A percentile compares a stretch with the other conserved stretches of the same genome.
phyloP scores from a whole-genome alignment of 2,888 invertebrate genomes.

The Leucoptera coffeella region DNA sequence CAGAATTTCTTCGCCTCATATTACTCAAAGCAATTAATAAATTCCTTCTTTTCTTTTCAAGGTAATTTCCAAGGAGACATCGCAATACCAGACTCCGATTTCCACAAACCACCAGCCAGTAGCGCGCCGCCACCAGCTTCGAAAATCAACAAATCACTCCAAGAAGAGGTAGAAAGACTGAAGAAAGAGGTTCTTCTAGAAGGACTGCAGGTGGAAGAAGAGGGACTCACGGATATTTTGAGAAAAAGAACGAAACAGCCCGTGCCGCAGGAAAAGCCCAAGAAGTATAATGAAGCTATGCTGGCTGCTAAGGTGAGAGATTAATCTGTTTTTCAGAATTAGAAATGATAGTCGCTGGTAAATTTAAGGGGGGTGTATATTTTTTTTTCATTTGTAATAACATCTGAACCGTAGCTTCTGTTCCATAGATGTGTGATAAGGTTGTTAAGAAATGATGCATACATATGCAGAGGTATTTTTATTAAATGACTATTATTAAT shows the following conservation, averaged over 20 bases:
- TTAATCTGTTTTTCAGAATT: no score
- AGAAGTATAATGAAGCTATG: constrained; percentile 42
- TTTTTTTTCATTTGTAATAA: no score
- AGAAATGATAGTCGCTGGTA: no score
- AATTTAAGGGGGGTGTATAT: no score
- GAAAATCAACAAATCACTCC: constrained; percentile 60
- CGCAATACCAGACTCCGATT: constrained; percentile 62
- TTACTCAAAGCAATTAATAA: no score
- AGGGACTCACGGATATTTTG: constrained; percentile 69
- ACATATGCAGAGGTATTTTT: no score
- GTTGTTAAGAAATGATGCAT: no score
- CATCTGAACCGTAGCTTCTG: no score
- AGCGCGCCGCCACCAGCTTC: constrained; percentile 52
- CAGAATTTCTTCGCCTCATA: no score
- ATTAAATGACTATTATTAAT: no score
- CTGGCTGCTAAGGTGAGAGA: constrained; percentile 31
- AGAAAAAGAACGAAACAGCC: constrained; percentile 66
- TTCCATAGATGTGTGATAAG: no score
- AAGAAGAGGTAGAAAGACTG: constrained; percentile 74
- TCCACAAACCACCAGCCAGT: constrained; percentile 19
- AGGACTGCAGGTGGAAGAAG: constrained; percentile 79
- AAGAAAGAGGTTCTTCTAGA: constrained; percentile 76
- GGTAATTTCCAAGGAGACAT: constrained; percentile 81
- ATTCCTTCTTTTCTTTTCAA: constrained; percentile 33
- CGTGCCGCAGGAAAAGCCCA: constrained; percentile 34